These are phyloP conservation scores for Carposina sasakii DNA, from an alignment of 1,140 invertebrate genomes.

Conservation along the genomic window DNA sequence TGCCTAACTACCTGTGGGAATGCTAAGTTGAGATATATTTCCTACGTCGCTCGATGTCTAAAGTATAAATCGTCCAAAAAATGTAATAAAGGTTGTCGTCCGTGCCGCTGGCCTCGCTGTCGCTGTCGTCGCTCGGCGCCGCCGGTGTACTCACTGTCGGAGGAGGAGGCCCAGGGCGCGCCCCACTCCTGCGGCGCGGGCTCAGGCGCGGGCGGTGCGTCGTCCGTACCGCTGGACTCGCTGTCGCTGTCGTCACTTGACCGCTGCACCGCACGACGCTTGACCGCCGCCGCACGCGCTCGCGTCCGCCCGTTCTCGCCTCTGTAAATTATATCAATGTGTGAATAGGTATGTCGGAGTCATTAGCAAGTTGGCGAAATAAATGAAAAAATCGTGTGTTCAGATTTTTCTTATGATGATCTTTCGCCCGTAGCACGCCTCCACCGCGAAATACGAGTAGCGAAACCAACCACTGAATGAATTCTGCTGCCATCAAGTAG, in stretches of 20 bases:
- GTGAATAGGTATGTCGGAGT: neutral
- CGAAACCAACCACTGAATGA: no score
- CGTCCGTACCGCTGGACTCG: slow-evolving; percentile 59
- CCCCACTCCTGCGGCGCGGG: slow-evolving; percentile 67
- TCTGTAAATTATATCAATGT: slow-evolving; percentile 28
- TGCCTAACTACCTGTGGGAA: no score
- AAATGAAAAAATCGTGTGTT: neutral
- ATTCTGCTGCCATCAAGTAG: no score
- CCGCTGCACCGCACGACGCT: slow-evolving; percentile 50
- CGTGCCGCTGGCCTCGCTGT: slow-evolving; percentile 59
- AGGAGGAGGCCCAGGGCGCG: slow-evolving; percentile 67
- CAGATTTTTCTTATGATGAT: no score
- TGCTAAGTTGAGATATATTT: no score
- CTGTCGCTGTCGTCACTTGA: slow-evolving; percentile 60
- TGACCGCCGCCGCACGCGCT: slow-evolving; percentile 49
- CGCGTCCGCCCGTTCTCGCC: slow-evolving; percentile 53
- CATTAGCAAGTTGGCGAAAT: neutral
- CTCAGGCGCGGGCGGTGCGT: slow-evolving; percentile 53
- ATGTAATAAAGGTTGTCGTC: no score
- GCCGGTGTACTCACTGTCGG: slow-evolving; percentile 56
- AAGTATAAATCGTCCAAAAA: no score
- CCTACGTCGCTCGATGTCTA: no score
- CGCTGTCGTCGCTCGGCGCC: slow-evolving; percentile 55
- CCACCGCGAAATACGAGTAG: no score
- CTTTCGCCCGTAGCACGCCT: no score